phyloP scores from a whole-genome alignment of 1,140 invertebrate genomes.

The Delia radicum region DNA sequence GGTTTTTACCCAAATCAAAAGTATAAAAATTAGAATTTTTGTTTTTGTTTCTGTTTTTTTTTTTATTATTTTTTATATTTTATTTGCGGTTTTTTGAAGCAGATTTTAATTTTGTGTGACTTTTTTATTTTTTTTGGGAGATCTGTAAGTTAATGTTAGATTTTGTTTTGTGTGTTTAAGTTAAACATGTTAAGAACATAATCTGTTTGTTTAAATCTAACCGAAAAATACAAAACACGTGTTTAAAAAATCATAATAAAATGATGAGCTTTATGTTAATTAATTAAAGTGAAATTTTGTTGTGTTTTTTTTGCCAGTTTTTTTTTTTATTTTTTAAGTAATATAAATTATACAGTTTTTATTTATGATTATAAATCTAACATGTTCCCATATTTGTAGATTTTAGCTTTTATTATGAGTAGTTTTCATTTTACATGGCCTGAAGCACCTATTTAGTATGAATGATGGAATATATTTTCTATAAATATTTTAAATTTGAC shows the following conservation, averaged over 20 bases:
- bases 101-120: background rate
- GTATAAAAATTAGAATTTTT: background rate
- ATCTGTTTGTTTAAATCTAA: background rate
- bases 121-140: background rate
- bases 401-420: background rate
- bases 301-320: background rate
- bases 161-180: background rate
- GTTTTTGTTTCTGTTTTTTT: too few species aligned
- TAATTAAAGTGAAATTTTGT: constrained; percentile 2
- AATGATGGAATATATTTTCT: background rate
- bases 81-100: background rate
- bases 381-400: background rate
- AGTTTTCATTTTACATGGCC: background rate
- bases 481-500: background rate
- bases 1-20: background rate
- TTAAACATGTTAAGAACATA: background rate
- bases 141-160: background rate
- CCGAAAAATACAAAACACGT: background rate
- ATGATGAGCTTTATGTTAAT: background rate
- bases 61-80: background rate
- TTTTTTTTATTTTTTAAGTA: background rate
- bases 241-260: background rate
- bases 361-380: background rate
- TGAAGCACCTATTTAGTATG: background rate
- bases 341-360: background rate